Conservation (phyloP, 2,797 vertebrate species). For the Oceanodroma leucorhoa region DNA sequence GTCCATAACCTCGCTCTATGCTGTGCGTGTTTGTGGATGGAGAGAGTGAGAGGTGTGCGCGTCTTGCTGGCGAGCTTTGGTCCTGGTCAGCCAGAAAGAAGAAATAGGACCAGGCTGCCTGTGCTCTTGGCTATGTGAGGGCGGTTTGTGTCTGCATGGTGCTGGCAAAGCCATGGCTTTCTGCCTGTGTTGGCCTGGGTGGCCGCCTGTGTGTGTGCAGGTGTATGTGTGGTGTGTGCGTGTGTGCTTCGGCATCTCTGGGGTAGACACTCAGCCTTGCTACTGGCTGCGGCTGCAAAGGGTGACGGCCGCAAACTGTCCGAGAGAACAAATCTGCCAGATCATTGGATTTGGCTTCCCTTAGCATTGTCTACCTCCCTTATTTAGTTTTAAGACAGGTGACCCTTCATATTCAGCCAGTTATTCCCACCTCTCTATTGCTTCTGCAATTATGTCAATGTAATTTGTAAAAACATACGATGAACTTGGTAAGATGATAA, state of each 20-base stretch:
- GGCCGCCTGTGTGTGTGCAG: rapidly evolving
- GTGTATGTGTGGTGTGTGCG: rapidly evolving
- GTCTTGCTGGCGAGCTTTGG: rapidly evolving
- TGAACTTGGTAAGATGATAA: neutral
- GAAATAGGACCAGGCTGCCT: neutral
- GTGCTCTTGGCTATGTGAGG: neutral
- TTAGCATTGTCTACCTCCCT: neutral
- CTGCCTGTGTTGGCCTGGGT: neutral
- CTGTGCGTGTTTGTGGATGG: neutral
- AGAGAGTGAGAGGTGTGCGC: neutral
- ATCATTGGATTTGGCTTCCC: neutral
- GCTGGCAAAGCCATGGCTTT: neutral
- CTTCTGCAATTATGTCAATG: neutral
- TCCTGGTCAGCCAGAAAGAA: neutral
- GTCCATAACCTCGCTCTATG: neutral
- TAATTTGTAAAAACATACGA: neutral
- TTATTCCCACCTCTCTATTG: neutral
- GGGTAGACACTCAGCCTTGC: neutral
- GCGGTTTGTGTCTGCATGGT: neutral
- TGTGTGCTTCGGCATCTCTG: neutral
- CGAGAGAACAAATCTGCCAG: neutral
- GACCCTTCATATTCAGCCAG: neutral
- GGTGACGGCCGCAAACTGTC: neutral
- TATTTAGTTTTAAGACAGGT: neutral
- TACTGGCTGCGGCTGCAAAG: neutral